Percentiles rank a stretch among this genome's conserved stretches.
Conservation (phyloP, 1,140 invertebrate genomes). For the Drosophila neocordata region DNA sequence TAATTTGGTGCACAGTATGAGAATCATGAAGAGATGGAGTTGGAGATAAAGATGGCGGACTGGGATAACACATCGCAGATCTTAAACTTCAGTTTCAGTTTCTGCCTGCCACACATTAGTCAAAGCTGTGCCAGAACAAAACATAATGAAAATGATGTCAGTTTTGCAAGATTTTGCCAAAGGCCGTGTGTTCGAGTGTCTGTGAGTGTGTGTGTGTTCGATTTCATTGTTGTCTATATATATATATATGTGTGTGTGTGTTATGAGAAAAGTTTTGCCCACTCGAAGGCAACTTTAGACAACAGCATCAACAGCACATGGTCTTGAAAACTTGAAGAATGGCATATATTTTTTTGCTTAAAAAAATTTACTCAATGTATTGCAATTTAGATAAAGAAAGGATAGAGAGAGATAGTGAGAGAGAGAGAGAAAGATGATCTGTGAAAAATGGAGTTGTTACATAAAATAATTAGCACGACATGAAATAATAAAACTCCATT, state of each 20-base stretch:
- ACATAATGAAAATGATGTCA: constrained; percentile 79
- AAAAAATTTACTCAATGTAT: constrained; percentile 6
- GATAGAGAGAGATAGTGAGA: no score
- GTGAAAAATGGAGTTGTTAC: no score
- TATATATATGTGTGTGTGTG: constrained; percentile 29
- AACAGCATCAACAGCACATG: constrained; percentile 39
- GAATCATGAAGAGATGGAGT: constrained; percentile 11
- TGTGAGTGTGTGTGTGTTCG: constrained; percentile 12
- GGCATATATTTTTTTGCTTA: background rate
- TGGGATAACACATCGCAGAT: background rate
- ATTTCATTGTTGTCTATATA: constrained; percentile 20
- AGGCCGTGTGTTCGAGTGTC: constrained; percentile 35
- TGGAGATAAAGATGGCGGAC: constrained; percentile 16
- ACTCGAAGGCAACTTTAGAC: constrained; percentile 46
- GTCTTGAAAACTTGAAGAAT: constrained; percentile 2
- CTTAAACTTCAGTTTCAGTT: constrained; percentile 18
- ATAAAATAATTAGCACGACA: background rate
- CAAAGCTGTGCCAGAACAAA: constrained; percentile 73
- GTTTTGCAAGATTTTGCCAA: constrained; percentile 68
- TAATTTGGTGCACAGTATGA: constrained; percentile 37
- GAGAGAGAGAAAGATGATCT: no score
- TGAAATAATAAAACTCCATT: background rate
- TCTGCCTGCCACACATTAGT: constrained; percentile 53
- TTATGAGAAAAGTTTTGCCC: constrained; percentile 60
- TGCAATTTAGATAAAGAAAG: background rate